Evolutionary conservation across 2,888 invertebrate genomes (phyloP), one percentile per base, ranked within the genome.

Genomic region (Temnothorax unifasciatus): DNA sequence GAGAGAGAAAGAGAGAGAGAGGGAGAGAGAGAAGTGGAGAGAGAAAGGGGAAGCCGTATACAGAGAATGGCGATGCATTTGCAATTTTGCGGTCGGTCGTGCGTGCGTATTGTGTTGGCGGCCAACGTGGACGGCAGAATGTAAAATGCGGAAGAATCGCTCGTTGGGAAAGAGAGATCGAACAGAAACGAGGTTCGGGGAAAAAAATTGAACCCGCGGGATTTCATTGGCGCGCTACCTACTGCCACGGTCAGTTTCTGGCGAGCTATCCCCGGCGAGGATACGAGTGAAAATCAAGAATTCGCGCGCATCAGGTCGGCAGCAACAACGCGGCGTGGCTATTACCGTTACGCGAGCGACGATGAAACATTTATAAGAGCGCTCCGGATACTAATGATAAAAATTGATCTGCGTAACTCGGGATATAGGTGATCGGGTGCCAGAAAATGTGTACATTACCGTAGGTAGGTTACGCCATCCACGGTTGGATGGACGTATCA

Each of bases 111-210:
- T 85, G 86, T 85, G 83, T 88, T 84, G 79, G 82, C 85, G 61
- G 74, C 82, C 76, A 84, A 54, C 86, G 82, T 64, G 83, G 79
- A 85, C 84, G 79, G 84, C 81, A 83, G 89, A 76, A 89, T 89
- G 85, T 87, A 90, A 86, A 88, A 87, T 87, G 90, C 85, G 87
- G 88, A 85, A 90, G 88, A 90, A 90, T 88, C 85, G 90, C 85
- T 87, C 87, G 86, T 86, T 85, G 88, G 86, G 82, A 90, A 89
- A 87, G 89, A 85, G 85, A 85, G 86, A 87, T 87, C 89, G 89
- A 85, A 79, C 84, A 83, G 88, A 71, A 89, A 89, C 87, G 87
- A 84, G 89, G 86, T 88, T 83, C 88, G 71, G 71, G 82, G 81
- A 41, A 74, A 89, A 88, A 89, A 89, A 89, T 89, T 89, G 88